phyloP scores from a whole-genome alignment of 2,113 vertebrate genomes.

The Raja brachyura region DNA sequence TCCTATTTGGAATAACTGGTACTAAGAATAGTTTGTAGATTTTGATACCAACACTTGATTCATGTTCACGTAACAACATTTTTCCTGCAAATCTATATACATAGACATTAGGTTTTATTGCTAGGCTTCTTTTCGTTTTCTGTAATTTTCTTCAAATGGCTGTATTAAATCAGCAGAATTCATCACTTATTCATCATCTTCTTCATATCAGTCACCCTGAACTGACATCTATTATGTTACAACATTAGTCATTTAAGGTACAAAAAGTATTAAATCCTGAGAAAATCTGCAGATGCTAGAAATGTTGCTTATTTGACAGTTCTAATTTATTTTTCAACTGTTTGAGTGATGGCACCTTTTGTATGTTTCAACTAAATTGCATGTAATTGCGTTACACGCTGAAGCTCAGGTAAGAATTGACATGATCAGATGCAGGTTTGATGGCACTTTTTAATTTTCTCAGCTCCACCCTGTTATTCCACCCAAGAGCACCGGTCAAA shows the following conservation, averaged over 20 bases:
- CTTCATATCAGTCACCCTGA: background rate
- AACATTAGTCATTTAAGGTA: background rate
- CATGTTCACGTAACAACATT: too few relatives aligned
- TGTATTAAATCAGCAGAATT: constrained; percentile 1
- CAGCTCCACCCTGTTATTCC: background rate
- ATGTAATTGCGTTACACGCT: background rate
- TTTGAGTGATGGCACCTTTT: constrained; percentile 18
- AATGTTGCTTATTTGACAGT: constrained; percentile 33
- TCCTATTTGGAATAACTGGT: background rate
- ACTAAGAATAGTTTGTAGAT: background rate
- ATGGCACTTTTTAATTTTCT: constrained; percentile 3
- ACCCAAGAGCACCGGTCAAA: background rate
- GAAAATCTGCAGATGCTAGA: constrained; percentile 25
- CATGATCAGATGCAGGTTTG: background rate
- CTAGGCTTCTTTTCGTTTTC: background rate
- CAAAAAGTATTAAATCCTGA: constrained; percentile 17
- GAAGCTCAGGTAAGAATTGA: background rate
- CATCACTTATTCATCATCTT: constrained; percentile 24
- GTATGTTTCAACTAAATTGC: constrained; percentile 5
- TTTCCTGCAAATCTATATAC: background rate
- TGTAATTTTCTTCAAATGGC: background rate
- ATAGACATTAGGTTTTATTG: background rate
- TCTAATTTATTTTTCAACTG: constrained; percentile 16
- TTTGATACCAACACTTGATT: background rate
- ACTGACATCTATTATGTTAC: constrained; percentile 21